phyloP scores from a whole-genome alignment of 1,140 invertebrate genomes.

The Hydropsyche tenuis region DNA sequence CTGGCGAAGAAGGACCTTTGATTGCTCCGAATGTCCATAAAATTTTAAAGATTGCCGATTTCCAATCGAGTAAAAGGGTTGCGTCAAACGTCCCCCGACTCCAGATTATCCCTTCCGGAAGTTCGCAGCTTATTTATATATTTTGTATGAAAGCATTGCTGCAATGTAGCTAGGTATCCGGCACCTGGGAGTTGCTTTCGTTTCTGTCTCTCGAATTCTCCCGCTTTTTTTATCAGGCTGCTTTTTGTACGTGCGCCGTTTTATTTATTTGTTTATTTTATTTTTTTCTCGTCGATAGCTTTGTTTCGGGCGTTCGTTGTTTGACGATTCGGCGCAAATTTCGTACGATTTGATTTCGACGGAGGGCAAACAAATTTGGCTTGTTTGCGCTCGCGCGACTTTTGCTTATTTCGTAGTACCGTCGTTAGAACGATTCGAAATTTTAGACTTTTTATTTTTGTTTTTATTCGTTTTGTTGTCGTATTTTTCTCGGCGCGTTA shows the following conservation, averaged over 20 bases:
- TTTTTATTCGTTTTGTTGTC: not conserved
- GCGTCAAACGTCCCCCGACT: not conserved
- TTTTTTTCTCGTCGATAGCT: not conserved
- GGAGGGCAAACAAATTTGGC: conserved; percentile 14
- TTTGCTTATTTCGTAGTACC: not conserved
- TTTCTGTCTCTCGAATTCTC: no score
- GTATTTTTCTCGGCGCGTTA: no score
- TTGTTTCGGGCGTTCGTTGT: conserved; percentile 1
- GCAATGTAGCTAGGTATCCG: no score
- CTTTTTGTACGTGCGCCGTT: no score
- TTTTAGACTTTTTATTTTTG: not conserved
- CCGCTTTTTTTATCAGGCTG: no score
- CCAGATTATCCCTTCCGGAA: not conserved
- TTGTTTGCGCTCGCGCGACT: conserved; percentile 3
- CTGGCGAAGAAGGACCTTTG: no score
- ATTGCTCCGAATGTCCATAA: not conserved
- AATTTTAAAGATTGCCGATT: conserved; percentile 18
- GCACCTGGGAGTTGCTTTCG: no score
- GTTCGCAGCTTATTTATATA: not conserved
- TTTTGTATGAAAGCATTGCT: no score
- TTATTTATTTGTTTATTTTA: no score
- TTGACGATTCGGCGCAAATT: conserved; percentile 22
- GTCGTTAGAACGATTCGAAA: conserved; percentile 4
- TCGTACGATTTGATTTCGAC: conserved; percentile 8
- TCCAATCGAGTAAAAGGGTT: conserved; percentile 13